These are phyloP conservation scores for Propithecus deckenii DNA, from an alignment of 2,797 vertebrate genomes.

Conservation along the genomic window DNA sequence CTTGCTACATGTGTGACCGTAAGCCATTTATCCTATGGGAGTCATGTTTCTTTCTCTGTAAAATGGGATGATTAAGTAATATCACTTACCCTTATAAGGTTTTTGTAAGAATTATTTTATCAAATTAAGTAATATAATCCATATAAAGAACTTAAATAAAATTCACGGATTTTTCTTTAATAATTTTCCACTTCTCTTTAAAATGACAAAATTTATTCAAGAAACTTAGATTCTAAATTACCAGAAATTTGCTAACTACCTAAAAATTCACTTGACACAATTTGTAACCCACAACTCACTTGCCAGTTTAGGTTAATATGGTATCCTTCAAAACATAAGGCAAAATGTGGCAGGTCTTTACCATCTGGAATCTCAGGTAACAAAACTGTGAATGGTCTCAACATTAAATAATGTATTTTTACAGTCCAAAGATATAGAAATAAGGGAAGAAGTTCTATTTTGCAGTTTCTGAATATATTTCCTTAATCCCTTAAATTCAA, in stretches of 20 bases:
- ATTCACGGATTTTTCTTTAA: not conserved
- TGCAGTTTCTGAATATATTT: not conserved
- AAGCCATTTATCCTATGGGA: not conserved
- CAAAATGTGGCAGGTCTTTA: slow-evolving; percentile 28
- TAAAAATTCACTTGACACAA: slow-evolving; percentile 32
- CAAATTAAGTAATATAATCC: slow-evolving; percentile 20
- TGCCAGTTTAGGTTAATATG: not conserved
- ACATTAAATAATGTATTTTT: slow-evolving; percentile 47
- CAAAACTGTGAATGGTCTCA: slow-evolving; percentile 46
- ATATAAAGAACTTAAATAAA: not conserved
- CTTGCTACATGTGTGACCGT: not conserved
- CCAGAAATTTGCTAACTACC: not conserved
- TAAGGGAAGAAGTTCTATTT: not conserved
- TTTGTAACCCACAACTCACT: not conserved
- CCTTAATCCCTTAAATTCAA: slow-evolving; percentile 14
- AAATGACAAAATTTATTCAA: slow-evolving; percentile 35
- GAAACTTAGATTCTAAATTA: not conserved
- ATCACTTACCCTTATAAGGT: not conserved
- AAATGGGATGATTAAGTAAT: not conserved
- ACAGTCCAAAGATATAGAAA: slow-evolving; percentile 10
- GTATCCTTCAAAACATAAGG: not conserved
- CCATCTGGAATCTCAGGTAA: slow-evolving; percentile 32
- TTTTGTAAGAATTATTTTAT: not conserved
- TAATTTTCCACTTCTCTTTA: not conserved
- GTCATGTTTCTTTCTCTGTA: not conserved